Evolutionary conservation across 2,797 vertebrate genomes (phyloP).

Genomic region (Ispidina picta): DNA sequence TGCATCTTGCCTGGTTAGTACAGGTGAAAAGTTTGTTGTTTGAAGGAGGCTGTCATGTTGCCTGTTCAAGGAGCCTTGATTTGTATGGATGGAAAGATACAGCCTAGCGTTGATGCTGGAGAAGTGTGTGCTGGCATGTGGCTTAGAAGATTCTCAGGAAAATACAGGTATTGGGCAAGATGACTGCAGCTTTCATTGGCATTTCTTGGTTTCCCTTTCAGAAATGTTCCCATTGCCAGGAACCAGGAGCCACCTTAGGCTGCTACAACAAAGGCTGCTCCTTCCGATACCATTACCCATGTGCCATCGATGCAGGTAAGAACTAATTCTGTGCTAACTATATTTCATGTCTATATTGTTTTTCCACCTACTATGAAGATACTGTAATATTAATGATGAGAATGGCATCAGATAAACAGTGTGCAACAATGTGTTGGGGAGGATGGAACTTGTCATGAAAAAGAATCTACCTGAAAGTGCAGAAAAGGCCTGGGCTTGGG

Average conservation of each 20-base stretch:
- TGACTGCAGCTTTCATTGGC: not conserved
- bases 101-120: not conserved
- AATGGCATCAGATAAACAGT: not conserved
- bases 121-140: not conserved
- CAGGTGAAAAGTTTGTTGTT: not conserved
- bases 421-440: accelerated
- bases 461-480: not conserved
- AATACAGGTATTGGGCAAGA: not conserved
- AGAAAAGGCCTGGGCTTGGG: not conserved
- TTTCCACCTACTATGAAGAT: not conserved
- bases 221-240: conserved; percentile 97
- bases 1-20: not conserved
- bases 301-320: conserved; percentile 95
- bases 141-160: not conserved
- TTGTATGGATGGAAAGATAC: not conserved
- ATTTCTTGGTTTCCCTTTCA: conserved; percentile 69
- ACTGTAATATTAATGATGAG: not conserved
- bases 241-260: conserved; percentile 94
- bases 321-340: not conserved
- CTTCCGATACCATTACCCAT: conserved; percentile 95
- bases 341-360: not conserved
- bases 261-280: conserved; percentile 99
- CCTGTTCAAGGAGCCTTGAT: not conserved
- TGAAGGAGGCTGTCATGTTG: not conserved
- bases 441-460: not conserved